Conservation (phyloP, 2,888 invertebrate genomes). For the Meliscaeva auricollis region DNA sequence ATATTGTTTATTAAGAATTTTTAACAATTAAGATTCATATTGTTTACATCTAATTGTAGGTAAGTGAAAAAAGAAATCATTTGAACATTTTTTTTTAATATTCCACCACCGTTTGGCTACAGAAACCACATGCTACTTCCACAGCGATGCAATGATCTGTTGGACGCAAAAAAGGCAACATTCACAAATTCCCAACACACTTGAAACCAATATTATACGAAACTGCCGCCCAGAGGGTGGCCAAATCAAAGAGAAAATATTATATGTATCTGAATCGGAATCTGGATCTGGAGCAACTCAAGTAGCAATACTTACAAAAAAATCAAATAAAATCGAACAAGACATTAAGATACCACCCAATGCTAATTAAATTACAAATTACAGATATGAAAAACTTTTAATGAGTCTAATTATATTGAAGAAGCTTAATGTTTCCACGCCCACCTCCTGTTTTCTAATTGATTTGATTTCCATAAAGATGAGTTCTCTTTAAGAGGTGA, state of each 20-base stretch:
- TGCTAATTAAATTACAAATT: constrained; percentile 70
- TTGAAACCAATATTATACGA: constrained; percentile 36
- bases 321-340: constrained; percentile 63
- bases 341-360: constrained; percentile 60
- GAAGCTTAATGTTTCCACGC: constrained; percentile 34
- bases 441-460: constrained; percentile 28
- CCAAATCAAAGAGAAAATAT: constrained; percentile 63
- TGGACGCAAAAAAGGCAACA: constrained; percentile 14
- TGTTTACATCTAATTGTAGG: constrained; percentile 79
- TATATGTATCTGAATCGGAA: neutral
- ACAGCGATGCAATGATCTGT: constrained; percentile 78
- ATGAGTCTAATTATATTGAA: constrained; percentile 55
- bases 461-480: constrained; percentile 28
- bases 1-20: constrained; percentile 71
- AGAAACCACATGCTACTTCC: constrained; percentile 83
- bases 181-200: neutral
- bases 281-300: constrained; percentile 46
- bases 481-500: constrained; percentile 19
- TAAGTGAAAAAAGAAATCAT: constrained; percentile 78
- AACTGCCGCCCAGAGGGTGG: constrained; percentile 59
- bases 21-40: constrained; percentile 71
- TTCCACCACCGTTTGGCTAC: constrained; percentile 81
- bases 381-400: constrained; percentile 70
- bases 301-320: constrained; percentile 32
- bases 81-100: constrained; percentile 81